Conservation (phyloP, 1,140 invertebrate genomes). For the Plectus sambesii region DNA sequence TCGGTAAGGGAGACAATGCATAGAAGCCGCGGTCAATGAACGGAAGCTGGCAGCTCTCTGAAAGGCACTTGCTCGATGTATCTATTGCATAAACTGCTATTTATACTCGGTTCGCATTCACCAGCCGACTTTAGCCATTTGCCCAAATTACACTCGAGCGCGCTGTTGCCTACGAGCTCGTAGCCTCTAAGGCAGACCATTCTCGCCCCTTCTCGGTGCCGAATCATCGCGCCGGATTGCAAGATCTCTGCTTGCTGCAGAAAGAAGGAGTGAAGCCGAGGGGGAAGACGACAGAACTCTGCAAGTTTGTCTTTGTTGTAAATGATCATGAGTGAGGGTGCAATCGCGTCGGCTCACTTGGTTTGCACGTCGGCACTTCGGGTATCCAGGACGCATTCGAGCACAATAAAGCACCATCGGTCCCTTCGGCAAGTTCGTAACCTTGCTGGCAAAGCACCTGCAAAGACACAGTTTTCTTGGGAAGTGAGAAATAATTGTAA, state of each 20-base stretch:
- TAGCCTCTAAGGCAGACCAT: constrained; percentile 24
- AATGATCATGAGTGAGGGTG: not conserved
- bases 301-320: constrained; percentile 6
- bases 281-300: constrained; percentile 22
- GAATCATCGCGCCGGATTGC: constrained; percentile 22
- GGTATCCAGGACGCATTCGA: constrained; percentile 70
- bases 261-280: constrained; percentile 27
- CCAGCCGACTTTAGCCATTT: too few relatives aligned
- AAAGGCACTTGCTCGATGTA: too few relatives aligned
- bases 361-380: constrained; percentile 61
- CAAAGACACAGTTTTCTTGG: constrained; percentile 6
- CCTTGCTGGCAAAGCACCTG: constrained; percentile 33
- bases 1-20: too few relatives aligned
- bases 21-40: too few relatives aligned
- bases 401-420: too few relatives aligned
- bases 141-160: too few relatives aligned
- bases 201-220: constrained; percentile 11
- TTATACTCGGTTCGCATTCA: too few relatives aligned
- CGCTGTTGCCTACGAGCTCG: too few relatives aligned
- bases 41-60: too few relatives aligned
- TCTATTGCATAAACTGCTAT: too few relatives aligned
- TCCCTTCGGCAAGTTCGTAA: constrained; percentile 58
- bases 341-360: constrained; percentile 53
- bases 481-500: constrained; percentile 3
- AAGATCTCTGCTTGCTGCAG: constrained; percentile 28